A percentile compares a stretch with the other conserved stretches of the same genome.
Evolutionary conservation across 2,113 vertebrate genomes (phyloP).

Genomic region (Periophthalmus modestus): DNA sequence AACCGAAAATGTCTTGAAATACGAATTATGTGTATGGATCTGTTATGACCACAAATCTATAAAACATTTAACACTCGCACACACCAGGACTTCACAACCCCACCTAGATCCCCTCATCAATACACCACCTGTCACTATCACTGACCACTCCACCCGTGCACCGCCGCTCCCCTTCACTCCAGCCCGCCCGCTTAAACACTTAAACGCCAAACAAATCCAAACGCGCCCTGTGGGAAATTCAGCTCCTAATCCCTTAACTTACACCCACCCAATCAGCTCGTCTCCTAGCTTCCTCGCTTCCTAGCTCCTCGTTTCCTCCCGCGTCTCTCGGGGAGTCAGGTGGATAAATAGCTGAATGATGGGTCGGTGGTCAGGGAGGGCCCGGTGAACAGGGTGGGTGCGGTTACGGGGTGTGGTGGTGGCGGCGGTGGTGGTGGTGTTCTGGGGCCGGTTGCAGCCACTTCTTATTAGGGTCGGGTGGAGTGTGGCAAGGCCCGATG

Average conservation of each 20-base stretch:
- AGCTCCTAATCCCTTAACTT: conserved; percentile 99
- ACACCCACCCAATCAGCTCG: conserved; percentile 96
- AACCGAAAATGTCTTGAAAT: too few species aligned
- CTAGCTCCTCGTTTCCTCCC: neutral
- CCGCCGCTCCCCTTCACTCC: conserved; percentile 53
- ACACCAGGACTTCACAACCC: too few species aligned
- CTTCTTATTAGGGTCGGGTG: conserved; percentile 99
- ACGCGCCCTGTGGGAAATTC: conserved; percentile 99
- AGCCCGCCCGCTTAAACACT: conserved; percentile 90
- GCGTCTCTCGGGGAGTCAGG: conserved; percentile 93
- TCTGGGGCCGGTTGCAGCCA: conserved; percentile 89
- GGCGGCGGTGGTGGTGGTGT: conserved; percentile 78
- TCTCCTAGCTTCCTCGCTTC: conserved; percentile 69
- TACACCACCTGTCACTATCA: conserved; percentile 81
- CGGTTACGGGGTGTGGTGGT: conserved; percentile 77
- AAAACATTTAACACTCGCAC: too few species aligned
- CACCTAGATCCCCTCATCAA: conserved; percentile 70
- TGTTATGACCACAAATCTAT: too few species aligned
- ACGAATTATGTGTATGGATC: too few species aligned
- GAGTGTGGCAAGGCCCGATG: conserved; percentile 98
- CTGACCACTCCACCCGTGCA: conserved; percentile 74
- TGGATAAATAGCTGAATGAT: conserved; percentile 99
- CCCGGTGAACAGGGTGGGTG: conserved; percentile 81
- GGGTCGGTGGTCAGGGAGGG: conserved; percentile 89
- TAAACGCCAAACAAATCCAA: conserved; percentile 99